Percentiles rank a stretch among this genome's conserved stretches.
Evolutionary conservation across 1,140 invertebrate species (phyloP).

Genomic region (Meteorus sp.): DNA sequence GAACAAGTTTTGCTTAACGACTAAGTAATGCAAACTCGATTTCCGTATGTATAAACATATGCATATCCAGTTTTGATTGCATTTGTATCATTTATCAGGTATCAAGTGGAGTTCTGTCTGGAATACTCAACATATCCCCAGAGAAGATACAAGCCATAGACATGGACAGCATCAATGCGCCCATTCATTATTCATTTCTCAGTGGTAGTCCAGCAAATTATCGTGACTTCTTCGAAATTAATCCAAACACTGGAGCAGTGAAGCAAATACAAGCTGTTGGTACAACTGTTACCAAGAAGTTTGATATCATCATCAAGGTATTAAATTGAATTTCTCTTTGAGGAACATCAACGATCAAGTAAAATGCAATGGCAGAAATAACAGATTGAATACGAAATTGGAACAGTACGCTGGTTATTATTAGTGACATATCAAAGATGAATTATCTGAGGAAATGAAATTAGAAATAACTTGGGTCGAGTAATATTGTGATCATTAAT

Average conservation of each 20-base stretch:
- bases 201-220: constrained; percentile 76
- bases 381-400: too few relatives aligned
- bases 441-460: too few relatives aligned
- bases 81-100: constrained; percentile 59
- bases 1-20: too few relatives aligned
- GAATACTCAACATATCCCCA: constrained; percentile 79
- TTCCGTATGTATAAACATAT: too few relatives aligned
- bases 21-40: too few relatives aligned
- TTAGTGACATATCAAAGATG: too few relatives aligned
- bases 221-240: constrained; percentile 81
- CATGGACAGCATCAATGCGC: constrained; percentile 82
- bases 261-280: constrained; percentile 80
- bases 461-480: background rate
- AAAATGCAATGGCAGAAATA: too few relatives aligned
- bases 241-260: constrained; percentile 76
- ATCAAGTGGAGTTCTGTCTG: constrained; percentile 77
- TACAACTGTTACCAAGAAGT: constrained; percentile 72
- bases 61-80: constrained; percentile 4
- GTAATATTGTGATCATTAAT: background rate
- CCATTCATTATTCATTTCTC: constrained; percentile 79
- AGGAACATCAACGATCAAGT: too few relatives aligned
- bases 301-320: constrained; percentile 75
- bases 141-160: constrained; percentile 88
- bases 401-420: too few relatives aligned
- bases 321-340: too few relatives aligned